These are phyloP conservation scores for Hydractinia echinata DNA, from an alignment of 30 jellyfish, hydroid and myxozoan genomes.

Conservation along the genomic window DNA sequence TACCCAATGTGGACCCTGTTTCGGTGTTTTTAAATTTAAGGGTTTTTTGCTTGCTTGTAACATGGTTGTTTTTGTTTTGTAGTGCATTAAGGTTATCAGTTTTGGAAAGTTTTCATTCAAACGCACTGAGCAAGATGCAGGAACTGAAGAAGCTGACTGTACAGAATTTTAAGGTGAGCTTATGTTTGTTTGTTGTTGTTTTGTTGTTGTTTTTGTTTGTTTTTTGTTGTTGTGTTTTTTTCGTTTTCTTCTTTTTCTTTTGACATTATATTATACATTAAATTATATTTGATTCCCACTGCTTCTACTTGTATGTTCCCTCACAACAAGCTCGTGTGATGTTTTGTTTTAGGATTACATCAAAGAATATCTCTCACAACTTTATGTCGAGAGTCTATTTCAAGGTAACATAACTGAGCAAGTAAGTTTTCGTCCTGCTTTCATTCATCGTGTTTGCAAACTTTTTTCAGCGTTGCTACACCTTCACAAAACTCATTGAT, in stretches of 20 bases:
- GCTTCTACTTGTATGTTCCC: too few species aligned
- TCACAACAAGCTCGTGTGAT: neutral
- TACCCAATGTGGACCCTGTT: neutral
- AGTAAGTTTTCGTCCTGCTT: neutral
- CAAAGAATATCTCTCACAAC: constrained; percentile 3
- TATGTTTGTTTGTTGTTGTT: too few species aligned
- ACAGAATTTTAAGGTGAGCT: neutral
- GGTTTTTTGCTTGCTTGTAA: neutral
- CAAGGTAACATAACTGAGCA: constrained; percentile 8
- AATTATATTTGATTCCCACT: too few species aligned
- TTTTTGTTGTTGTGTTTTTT: too few species aligned
- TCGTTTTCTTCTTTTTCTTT: too few species aligned
- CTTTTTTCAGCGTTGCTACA: neutral
- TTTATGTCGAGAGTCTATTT: neutral
- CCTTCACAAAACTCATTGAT: neutral
- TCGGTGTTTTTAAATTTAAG: neutral
- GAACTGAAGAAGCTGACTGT: neutral
- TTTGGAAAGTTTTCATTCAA: neutral
- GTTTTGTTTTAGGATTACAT: neutral
- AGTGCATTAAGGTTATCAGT: neutral
- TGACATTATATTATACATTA: too few species aligned
- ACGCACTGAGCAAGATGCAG: neutral
- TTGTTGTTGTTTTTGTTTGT: too few species aligned
- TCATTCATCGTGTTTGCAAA: neutral
- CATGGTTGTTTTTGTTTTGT: neutral